Evolutionary conservation across 1,140 invertebrate genomes (phyloP), one percentile per base, ranked within the genome.

Genomic region (Zaprionus tsacasi): DNA sequence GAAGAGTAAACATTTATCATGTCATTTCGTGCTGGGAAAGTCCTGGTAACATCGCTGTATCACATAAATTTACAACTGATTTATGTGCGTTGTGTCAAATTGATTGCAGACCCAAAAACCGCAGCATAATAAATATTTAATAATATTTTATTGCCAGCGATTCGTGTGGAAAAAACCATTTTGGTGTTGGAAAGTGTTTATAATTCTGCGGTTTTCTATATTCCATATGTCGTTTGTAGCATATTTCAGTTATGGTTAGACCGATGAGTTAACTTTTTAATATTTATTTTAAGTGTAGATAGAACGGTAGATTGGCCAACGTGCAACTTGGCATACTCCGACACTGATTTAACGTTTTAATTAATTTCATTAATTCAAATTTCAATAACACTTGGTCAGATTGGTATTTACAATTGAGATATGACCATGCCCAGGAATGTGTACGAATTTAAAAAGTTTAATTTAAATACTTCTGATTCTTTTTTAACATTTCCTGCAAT

Each of bases 1-100:
- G 30, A 54, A 15, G 68, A 48, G 50, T 67, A 70, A 67, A 69
- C 52, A 87, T 86, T 86, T 79, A 76, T 86, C 82, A 86, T 86
- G 82, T 64, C 68, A 55, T 66, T 63, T 45, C 40, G n/a, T 17
- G 56, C 33, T 40, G 38, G 52, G n/a, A n/a, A 33, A 21, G 15
- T 43, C 17, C 15, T 17, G 17, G 4, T 21, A 50, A 50, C 1
- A 12, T 25, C 17, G 33, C 30, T 25, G 45, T 17, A 61, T 50
- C 58, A 35, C 52, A 73, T 76, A 78, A 69, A 65, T 73, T 79
- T 70, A 17, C 59, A 56, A 40, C 56, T 87, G 82, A 86, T 86
- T 86, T 87, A 86, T 87, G 75, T 55, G 25, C 40, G 61, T 72
- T 70, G 76, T 54, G 45, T 36, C 54, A 61, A 86, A 85, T 79